Evolutionary conservation across 1,140 invertebrate genomes (phyloP).

Genomic region (Temnothorax nylanderi): DNA sequence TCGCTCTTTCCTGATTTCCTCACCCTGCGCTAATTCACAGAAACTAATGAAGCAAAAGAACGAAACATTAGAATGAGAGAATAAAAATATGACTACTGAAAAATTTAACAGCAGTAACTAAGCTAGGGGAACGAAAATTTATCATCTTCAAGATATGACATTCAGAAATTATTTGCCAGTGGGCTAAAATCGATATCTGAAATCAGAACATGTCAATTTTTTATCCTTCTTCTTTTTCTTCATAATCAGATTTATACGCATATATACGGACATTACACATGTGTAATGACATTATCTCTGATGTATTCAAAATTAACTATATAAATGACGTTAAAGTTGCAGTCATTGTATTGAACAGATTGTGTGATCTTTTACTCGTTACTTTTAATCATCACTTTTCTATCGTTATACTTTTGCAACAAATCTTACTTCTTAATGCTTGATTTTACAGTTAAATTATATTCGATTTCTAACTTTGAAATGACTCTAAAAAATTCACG

Average conservation of each 20-base stretch:
- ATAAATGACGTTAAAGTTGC: background rate
- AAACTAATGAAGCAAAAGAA: constrained; percentile 33
- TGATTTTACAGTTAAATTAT: background rate
- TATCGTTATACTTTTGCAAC: background rate
- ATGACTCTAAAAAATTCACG: constrained; percentile 3
- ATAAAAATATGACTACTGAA: constrained; percentile 9
- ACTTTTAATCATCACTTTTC: background rate
- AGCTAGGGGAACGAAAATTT: background rate
- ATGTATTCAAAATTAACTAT: background rate
- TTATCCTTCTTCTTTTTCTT: background rate
- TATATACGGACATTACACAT: background rate
- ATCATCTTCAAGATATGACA: background rate
- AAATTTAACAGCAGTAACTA: background rate
- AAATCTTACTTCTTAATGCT: background rate
- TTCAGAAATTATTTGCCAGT: background rate
- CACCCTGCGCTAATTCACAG: background rate
- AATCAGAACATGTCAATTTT: background rate
- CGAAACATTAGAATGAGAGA: background rate
- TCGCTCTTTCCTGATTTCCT: constrained; percentile 34
- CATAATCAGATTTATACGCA: background rate
- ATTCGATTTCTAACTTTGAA: constrained; percentile 11
- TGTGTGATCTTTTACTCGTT: background rate
- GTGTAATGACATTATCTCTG: background rate
- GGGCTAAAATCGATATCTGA: background rate
- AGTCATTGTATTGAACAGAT: background rate